Base-by-base conservation (phyloP, 2,888 invertebrate genomes). In the Hirtodrosophila histrioides region DNA sequence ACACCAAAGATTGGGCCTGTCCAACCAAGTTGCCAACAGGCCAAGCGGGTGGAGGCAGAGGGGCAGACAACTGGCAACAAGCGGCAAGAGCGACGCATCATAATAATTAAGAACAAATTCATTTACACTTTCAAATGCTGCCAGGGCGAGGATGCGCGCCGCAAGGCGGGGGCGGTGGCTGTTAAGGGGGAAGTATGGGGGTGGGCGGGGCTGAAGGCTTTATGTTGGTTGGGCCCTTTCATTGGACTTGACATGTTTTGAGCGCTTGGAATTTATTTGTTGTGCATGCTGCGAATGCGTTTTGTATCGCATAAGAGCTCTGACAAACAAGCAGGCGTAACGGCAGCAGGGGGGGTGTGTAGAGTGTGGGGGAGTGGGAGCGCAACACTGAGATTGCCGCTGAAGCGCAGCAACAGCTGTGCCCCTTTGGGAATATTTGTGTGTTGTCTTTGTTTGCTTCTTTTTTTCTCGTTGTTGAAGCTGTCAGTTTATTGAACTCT, bases 71-170 rank as follows among this genome's bases (percentile, higher is more conserved):
- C 40, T 50, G 57, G 46, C 57, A 44, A 57, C 54, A 29, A 43
- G 41, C 33, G 5, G 48, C 50, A 62, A 31, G 35, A 55, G 33
- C 56, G 43, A 50, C 40, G 69, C 75, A 65, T 69, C 76, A 75
- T 76, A 67, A 88, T 86, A 86, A 86, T 88, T 86, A 86, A 80
- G 88, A 88, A 86, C 85, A 86, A 86, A 86, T 88, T 88, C 85
- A 86, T 86, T 88, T 88, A 87, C 85, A 85, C 85, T 86, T 86
- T 83, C 72, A 66, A 74, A 74, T 58, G 83, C 41, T 58, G 75
- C 61, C 43, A 6, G 54, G n/a, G 35, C 27, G 11, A 3, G 39
- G 44, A 35, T n/a, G 23, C 17, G 31, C 6, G 31, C 8, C 0
- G 31, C 31, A 8, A 31, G 31, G 31, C 35, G 43, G 33, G 17